Conservation (phyloP, 1,140 invertebrate species). For the Drosophila bifasciata region DNA sequence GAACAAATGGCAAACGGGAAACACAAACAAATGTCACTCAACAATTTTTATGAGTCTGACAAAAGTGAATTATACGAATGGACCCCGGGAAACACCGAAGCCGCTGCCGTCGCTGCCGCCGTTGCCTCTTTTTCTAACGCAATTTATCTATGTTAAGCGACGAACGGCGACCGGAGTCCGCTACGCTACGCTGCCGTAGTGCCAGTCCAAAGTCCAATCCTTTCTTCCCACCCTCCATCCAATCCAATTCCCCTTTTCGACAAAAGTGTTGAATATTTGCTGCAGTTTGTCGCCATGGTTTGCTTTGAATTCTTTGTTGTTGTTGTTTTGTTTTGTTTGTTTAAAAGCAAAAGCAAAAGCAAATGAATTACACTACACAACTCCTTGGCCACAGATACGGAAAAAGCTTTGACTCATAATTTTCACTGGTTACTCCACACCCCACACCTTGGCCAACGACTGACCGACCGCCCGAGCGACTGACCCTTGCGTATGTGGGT, state of each 20-base stretch:
- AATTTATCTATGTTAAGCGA: constrained; percentile 80
- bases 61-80: constrained; percentile 83
- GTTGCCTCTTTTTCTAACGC: constrained; percentile 82
- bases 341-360: too few relatives aligned
- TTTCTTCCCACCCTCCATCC: too few relatives aligned
- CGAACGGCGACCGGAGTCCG: constrained; percentile 49
- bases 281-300: constrained; percentile 65
- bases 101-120: too few relatives aligned
- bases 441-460: constrained; percentile 1
- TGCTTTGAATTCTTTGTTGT: constrained; percentile 60
- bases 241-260: constrained; percentile 13
- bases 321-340: constrained; percentile 20
- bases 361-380: constrained; percentile 78
- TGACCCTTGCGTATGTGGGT: constrained; percentile 45
- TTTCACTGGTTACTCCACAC: constrained; percentile 45
- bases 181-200: background rate
- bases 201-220: background rate
- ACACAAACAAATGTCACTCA: constrained; percentile 82
- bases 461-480: constrained; percentile 11
- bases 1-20: constrained; percentile 66
- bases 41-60: constrained; percentile 83
- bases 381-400: constrained; percentile 60
- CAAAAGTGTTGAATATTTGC: constrained; percentile 77
- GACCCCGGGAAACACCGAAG: constrained; percentile 73
- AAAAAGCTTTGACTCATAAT: constrained; percentile 66